A percentile compares a stretch with the other conserved stretches of the same genome.
phyloP scores from a whole-genome alignment of 2,797 vertebrate species.

The Eidolon dupreanum region DNA sequence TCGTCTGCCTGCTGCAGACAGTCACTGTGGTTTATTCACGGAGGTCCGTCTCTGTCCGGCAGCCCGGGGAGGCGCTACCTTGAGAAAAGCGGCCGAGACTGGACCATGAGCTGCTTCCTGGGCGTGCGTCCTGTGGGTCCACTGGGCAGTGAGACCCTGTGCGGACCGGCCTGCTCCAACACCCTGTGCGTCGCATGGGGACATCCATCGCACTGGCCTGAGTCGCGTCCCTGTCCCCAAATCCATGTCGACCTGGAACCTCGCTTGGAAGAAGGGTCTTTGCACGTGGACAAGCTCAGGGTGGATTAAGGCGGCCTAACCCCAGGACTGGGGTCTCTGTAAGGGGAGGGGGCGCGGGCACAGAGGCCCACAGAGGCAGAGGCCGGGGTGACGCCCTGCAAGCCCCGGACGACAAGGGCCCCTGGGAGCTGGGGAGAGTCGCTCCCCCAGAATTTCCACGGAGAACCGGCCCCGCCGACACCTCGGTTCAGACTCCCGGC shows the following conservation, averaged over 20 bases:
- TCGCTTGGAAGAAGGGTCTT: background rate
- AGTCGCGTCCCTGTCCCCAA: background rate
- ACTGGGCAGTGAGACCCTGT: background rate
- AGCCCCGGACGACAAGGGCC: no score
- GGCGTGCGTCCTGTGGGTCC: background rate
- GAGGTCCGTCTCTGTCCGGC: background rate
- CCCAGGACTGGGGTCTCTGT: background rate
- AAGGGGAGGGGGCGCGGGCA: no score
- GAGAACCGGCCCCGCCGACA: no score
- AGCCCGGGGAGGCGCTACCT: background rate
- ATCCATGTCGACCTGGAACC: no score
- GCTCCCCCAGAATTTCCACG: no score
- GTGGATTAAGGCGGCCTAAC: background rate
- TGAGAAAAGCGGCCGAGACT: background rate
- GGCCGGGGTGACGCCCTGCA: rapidly evolving
- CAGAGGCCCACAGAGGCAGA: no score
- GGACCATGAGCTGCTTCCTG: no score
- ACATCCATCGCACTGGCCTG: no score
- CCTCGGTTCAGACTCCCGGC: background rate
- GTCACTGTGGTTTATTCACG: background rate
- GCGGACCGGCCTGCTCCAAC: no score
- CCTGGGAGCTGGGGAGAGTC: no score
- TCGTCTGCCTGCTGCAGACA: background rate
- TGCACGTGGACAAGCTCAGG: background rate
- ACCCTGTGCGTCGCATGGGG: no score